phyloP scores from a whole-genome alignment of 1,140 invertebrate genomes.

The Heliconius eleuchia region DNA sequence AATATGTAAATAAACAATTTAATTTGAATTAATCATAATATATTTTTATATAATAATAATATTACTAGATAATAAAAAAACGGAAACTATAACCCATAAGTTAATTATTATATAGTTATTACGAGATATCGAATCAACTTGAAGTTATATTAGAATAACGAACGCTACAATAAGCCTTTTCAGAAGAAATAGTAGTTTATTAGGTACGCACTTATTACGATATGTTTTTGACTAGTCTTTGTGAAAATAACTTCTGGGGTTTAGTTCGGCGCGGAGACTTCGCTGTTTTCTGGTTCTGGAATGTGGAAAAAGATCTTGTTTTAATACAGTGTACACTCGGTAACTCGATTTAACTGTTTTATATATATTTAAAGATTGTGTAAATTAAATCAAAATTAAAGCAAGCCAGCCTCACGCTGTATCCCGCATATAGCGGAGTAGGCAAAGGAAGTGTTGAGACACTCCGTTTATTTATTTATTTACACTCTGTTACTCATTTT shows the following conservation, averaged over 20 bases:
- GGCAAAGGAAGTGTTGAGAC: no score
- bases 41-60: neutral
- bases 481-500: no score
- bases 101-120: neutral
- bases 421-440: no score
- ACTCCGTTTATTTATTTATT: no score
- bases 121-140: constrained; percentile 9
- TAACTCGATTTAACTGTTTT: neutral
- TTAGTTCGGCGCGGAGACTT: constrained; percentile 53
- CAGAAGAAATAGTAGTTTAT: constrained; percentile 17
- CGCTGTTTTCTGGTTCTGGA: constrained; percentile 55
- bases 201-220: constrained; percentile 25
- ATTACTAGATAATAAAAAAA: neutral
- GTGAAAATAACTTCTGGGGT: constrained; percentile 26
- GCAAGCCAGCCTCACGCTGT: no score
- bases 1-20: neutral
- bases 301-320: constrained; percentile 23
- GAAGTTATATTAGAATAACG: neutral
- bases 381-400: no score
- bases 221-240: constrained; percentile 48
- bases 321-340: neutral
- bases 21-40: neutral
- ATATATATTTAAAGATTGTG: no score
- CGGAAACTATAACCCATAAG: neutral
- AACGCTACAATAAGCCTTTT: constrained; percentile 63